A percentile compares a stretch with the other conserved stretches of the same genome.
Conservation (phyloP, 30 jellyfish, hydroid and myxozoan species). For the Phacellophora camtschatica region DNA sequence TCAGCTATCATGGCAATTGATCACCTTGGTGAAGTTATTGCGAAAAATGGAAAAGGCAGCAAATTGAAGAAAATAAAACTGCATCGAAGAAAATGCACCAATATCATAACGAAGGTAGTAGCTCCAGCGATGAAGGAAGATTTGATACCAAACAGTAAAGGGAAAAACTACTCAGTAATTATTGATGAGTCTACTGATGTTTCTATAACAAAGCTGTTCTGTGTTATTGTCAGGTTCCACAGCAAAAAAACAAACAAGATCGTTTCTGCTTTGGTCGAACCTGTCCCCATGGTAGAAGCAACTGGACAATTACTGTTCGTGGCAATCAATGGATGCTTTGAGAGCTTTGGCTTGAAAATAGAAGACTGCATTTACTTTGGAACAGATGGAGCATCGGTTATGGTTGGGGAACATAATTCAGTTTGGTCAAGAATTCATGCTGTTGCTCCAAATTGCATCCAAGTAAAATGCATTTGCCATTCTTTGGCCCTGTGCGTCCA, state of each 20-base stretch:
- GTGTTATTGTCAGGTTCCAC: conserved; percentile 46
- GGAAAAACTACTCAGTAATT: conserved; percentile 35
- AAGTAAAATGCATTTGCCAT: conserved; percentile 47
- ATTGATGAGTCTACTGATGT: conserved; percentile 64
- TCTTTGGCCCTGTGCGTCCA: conserved; percentile 31
- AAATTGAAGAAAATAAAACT: conserved; percentile 30
- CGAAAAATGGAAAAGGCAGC: conserved; percentile 55
- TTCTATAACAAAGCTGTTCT: conserved; percentile 20
- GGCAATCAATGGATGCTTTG: conserved; percentile 3
- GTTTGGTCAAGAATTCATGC: conserved; percentile 46
- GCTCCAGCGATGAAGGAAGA: conserved; percentile 51
- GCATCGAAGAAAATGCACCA: conserved; percentile 59
- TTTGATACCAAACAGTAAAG: conserved; percentile 15
- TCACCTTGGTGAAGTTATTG: conserved; percentile 66
- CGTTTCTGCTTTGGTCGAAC: conserved; percentile 43
- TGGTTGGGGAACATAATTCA: conserved; percentile 70
- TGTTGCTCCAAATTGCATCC: conserved; percentile 22
- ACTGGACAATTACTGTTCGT: conserved; percentile 19
- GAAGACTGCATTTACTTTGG: conserved; percentile 41
- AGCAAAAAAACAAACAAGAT: conserved; percentile 37
- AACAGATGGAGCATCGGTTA: conserved; percentile 64
- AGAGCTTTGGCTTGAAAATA: background rate
- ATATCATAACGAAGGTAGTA: conserved; percentile 36
- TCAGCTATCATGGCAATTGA: conserved; percentile 54
- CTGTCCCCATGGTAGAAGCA: background rate